Evolutionary conservation across 30 jellyfish, hydroid and myxozoan genomes (phyloP).

Genomic region (Rhopilema esculentum): DNA sequence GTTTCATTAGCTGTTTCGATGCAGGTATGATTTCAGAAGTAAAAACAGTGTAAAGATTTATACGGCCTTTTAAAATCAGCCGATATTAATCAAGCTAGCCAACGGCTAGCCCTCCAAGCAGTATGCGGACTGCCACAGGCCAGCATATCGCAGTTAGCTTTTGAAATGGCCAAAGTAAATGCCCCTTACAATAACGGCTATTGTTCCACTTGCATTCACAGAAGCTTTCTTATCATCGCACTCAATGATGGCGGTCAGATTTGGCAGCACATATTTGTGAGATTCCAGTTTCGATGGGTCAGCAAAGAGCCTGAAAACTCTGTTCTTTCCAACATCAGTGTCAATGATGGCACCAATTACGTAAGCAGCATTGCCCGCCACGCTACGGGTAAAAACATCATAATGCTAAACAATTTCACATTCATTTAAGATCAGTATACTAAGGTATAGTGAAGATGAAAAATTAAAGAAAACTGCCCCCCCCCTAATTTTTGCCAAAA

Average conservation of each 20-base stretch:
- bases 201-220: constrained; percentile 88
- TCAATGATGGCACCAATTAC: constrained; percentile 89
- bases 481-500: no score
- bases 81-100: no score
- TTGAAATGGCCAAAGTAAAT: no score
- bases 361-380: constrained; percentile 92
- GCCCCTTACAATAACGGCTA: constrained; percentile 80
- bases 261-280: constrained; percentile 73
- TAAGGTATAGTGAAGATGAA: not conserved
- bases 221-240: constrained; percentile 76
- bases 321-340: constrained; percentile 82
- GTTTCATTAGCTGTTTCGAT: no score
- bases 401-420: not conserved
- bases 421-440: no score
- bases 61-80: no score
- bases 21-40: no score
- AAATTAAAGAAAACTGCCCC: no score
- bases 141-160: no score
- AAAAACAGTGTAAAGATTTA: no score
- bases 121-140: no score
- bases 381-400: constrained; percentile 32
- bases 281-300: constrained; percentile 67
- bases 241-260: constrained; percentile 83
- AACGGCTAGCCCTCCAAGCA: no score
- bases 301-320: constrained; percentile 54